These are phyloP conservation scores for Gnatocerus cornutus DNA, from an alignment of 2,888 invertebrate genomes.

Conservation along the genomic window DNA sequence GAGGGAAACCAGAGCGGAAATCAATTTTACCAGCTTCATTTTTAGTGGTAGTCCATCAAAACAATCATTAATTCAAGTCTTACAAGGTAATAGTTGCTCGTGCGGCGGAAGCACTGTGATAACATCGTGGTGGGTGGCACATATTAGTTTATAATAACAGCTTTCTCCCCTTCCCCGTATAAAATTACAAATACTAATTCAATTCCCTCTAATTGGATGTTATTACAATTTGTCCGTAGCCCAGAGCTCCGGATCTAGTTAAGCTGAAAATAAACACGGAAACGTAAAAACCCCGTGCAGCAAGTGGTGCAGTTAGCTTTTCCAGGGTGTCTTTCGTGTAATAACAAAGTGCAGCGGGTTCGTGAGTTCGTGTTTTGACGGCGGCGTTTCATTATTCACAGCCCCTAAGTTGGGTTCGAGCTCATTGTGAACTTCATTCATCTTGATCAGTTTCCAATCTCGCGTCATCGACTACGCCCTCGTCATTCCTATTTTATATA, in stretches of 20 bases:
- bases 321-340: conserved; percentile 9
- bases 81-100: conserved; percentile 6
- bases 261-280: conserved; percentile 21
- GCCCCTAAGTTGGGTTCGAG: conserved; percentile 43
- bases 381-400: conserved; percentile 59
- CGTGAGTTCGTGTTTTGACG: conserved; percentile 52
- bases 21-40: no score
- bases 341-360: conserved; percentile 33
- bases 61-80: conserved; percentile 6
- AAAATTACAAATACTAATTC: conserved; percentile 45
- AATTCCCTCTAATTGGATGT: conserved; percentile 48
- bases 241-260: conserved; percentile 22
- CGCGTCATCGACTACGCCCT: conserved; percentile 61
- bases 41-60: no score
- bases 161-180: conserved; percentile 30
- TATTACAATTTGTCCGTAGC: conserved; percentile 44
- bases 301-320: conserved; percentile 14
- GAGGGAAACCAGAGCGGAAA: neutral
- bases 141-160: conserved; percentile 46
- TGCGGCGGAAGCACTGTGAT: conserved; percentile 9
- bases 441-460: conserved; percentile 68
- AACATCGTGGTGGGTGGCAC: conserved; percentile 36
- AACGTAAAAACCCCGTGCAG: conserved; percentile 21
- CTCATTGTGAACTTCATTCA: conserved; percentile 64
- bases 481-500: conserved; percentile 40